Evolutionary conservation across 2,113 vertebrate genomes (phyloP).

Genomic region (Ameiurus melas): DNA sequence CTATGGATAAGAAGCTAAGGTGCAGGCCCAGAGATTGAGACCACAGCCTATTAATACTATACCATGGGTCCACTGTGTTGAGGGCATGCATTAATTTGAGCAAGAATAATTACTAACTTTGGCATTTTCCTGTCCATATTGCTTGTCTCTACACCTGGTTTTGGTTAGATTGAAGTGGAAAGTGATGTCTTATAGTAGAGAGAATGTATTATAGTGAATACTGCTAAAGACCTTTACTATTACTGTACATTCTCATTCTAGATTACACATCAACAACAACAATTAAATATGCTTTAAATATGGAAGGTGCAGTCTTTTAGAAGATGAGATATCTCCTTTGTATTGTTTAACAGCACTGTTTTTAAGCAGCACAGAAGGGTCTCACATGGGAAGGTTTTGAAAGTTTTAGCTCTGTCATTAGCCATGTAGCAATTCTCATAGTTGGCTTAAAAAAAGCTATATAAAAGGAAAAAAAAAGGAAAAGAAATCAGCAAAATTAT

Average conservation of each 20-base stretch:
- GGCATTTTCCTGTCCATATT: neutral
- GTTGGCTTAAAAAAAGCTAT: neutral
- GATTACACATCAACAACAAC: neutral
- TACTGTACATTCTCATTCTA: neutral
- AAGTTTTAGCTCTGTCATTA: neutral
- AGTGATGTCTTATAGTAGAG: neutral
- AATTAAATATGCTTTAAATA: neutral
- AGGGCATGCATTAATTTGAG: slow-evolving; percentile 16
- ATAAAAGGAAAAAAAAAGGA: neutral
- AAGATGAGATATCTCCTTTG: neutral
- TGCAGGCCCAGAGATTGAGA: neutral
- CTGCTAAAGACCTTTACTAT: neutral
- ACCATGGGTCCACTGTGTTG: neutral
- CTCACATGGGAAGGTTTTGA: neutral
- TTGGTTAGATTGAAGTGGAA: neutral
- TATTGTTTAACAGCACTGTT: neutral
- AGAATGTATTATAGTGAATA: neutral
- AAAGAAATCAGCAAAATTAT: neutral
- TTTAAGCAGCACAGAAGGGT: no score
- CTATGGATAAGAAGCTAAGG: neutral
- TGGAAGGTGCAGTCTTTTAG: neutral
- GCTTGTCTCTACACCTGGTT: slow-evolving; percentile 11
- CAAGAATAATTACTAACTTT: slow-evolving; percentile 22
- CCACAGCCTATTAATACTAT: slow-evolving; percentile 8
- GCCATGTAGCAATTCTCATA: neutral